Percentiles rank a stretch among this genome's conserved stretches.
These are phyloP conservation scores for Suncus etruscus DNA, from an alignment of 2,113 vertebrate species.

Conservation along the genomic window DNA sequence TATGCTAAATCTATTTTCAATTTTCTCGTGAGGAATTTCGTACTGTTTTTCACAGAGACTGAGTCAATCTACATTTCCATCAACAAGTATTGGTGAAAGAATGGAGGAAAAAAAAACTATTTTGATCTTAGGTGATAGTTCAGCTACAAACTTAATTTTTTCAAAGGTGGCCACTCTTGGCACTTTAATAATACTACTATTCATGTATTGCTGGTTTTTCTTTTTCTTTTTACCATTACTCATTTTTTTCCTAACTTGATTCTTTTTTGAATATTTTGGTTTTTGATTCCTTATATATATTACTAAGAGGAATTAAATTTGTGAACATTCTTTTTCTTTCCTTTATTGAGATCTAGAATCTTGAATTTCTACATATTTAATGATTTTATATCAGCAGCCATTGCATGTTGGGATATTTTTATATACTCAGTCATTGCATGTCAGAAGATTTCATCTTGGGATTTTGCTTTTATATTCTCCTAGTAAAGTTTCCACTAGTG, in stretches of 20 bases:
- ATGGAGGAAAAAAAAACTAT: too few species aligned
- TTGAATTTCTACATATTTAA: conserved; percentile 31
- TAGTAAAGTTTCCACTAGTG: not conserved
- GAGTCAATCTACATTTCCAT: too few species aligned
- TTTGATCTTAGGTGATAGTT: not conserved
- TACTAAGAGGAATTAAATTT: not conserved
- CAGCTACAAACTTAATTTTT: not conserved
- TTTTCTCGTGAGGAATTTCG: too few species aligned
- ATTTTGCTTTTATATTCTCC: not conserved
- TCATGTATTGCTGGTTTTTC: not conserved
- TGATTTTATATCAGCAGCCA: not conserved
- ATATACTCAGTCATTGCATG: not conserved
- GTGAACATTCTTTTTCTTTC: not conserved
- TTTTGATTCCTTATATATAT: not conserved
- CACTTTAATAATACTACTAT: not conserved
- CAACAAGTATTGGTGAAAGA: too few species aligned
- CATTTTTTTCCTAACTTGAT: not conserved
- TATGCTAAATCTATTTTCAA: too few species aligned
- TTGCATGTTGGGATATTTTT: not conserved
- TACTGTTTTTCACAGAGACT: too few species aligned
- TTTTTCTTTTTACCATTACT: not conserved
- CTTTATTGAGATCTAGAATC: not conserved
- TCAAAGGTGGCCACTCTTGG: not conserved
- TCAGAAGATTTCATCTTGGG: not conserved
- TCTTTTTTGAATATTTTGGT: not conserved